A percentile compares a stretch with the other conserved stretches of the same genome.
Conservation (phyloP, 2,113 vertebrate species). For the Copsychus sechellarum region DNA sequence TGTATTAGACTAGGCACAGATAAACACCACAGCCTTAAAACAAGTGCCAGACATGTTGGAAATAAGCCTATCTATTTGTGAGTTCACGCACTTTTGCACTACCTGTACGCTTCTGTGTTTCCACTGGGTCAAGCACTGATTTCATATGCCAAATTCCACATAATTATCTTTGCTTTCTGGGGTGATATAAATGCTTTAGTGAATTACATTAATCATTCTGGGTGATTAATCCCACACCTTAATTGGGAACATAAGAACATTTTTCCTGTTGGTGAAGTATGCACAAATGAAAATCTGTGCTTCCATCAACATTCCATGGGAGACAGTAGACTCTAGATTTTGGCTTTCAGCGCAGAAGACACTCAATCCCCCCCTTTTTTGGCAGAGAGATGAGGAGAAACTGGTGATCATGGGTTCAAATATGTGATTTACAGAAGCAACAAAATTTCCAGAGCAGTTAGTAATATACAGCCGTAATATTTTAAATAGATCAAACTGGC, state of each 20-base stretch:
- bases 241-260: background rate
- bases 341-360: background rate
- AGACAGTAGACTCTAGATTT: background rate
- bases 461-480: background rate
- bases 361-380: background rate
- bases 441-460: background rate
- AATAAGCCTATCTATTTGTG: background rate
- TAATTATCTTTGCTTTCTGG: background rate
- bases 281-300: background rate
- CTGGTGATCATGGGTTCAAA: fast-evolving
- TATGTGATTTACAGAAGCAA: background rate
- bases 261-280: background rate
- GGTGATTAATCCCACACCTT: background rate
- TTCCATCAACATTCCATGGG: background rate
- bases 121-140: background rate
- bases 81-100: background rate
- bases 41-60: background rate
- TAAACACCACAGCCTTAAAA: background rate
- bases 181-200: background rate
- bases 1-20: background rate
- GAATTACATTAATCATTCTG: background rate
- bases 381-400: background rate
- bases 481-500: background rate
- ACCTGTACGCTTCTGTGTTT: background rate
- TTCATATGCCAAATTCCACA: background rate